Evolutionary conservation across 2,797 vertebrate genomes (phyloP), one percentile per base, ranked within the genome.

Genomic region (Enteromius trimaculatus): DNA sequence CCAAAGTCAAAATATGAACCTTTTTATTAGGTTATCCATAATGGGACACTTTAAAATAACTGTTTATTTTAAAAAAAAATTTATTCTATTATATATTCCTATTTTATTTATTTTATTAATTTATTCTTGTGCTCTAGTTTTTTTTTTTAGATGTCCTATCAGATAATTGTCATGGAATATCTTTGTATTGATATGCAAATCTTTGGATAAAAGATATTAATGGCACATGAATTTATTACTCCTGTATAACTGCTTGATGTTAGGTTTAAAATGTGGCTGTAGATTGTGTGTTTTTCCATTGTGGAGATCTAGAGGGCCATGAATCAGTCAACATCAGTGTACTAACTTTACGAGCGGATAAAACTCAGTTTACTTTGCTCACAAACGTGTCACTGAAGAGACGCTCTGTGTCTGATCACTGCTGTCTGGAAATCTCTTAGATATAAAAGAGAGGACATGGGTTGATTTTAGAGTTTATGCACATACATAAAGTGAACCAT

Each of bases 321-420:
- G 39, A n/a, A 14, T 47, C 3, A 70, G 78, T 79, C 37, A 17
- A 49, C 80, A 39, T 53, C 13, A 39, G 42, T 21, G 75, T 84
- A 53, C 53, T 47, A 84, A 44, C 39, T 87, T 89, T 74, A 82
- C 62, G 29, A 79, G 74, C 21, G 49, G 47, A 77, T 87, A 70
- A 74, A 86, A 79, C 16, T 11, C 14, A 2, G 64, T 86, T 88
- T 82, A 77, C 79, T 89, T 86, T 88, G 74, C 71, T 85, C 65
- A 51, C 47, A 71, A 79, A 64, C 1, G 26, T 21, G 44, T 66
- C 77, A 82, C 26, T 53, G 58, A 21, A 29, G 65, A 64, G 44
- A 21, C 3, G 1, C 14, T 39, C 83, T 82, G 47, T 76, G 29
- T 87, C 29, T 85, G 76, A 74, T 75, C 34, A 62, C 37, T 19